phyloP scores from a whole-genome alignment of 2,888 invertebrate genomes.

The Quadriops clusia region DNA sequence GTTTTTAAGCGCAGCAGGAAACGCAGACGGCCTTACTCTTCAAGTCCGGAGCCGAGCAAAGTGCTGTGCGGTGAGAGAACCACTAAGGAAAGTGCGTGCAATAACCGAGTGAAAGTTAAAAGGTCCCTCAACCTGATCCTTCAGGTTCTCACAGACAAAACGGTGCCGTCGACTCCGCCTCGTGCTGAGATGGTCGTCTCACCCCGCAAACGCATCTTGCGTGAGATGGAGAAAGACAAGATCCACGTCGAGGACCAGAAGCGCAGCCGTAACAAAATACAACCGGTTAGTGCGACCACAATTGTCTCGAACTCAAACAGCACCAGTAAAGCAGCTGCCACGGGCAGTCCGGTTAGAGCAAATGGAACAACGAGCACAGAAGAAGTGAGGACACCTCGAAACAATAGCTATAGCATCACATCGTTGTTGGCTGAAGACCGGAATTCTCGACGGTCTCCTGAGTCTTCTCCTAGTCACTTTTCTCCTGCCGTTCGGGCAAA shows the following conservation, averaged over 20 bases:
- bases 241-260: constrained; percentile 26
- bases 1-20: constrained; percentile 11
- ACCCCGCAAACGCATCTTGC: constrained; percentile 69
- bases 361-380: constrained; percentile 21
- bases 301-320: constrained; percentile 19
- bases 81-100: constrained; percentile 22
- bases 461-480: constrained; percentile 31
- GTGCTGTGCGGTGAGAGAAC: constrained; percentile 15
- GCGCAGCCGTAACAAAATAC: constrained; percentile 27
- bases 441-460: constrained; percentile 28
- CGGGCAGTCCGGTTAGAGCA: constrained; percentile 23
- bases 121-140: constrained; percentile 25
- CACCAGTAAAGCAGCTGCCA: constrained; percentile 16
- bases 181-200: constrained; percentile 50
- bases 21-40: constrained; percentile 18
- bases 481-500: constrained; percentile 15
- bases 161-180: constrained; percentile 25
- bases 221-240: constrained; percentile 55
- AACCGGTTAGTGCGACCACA: constrained; percentile 21
- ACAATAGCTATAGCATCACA: constrained; percentile 73
- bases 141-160: constrained; percentile 29
- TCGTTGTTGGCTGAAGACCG: constrained; percentile 59
- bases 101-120: constrained; percentile 18
- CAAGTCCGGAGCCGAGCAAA: constrained; percentile 15
- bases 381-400: constrained; percentile 26